phyloP scores from a whole-genome alignment of 2,888 invertebrate genomes.

The Saturnia pavonia region DNA sequence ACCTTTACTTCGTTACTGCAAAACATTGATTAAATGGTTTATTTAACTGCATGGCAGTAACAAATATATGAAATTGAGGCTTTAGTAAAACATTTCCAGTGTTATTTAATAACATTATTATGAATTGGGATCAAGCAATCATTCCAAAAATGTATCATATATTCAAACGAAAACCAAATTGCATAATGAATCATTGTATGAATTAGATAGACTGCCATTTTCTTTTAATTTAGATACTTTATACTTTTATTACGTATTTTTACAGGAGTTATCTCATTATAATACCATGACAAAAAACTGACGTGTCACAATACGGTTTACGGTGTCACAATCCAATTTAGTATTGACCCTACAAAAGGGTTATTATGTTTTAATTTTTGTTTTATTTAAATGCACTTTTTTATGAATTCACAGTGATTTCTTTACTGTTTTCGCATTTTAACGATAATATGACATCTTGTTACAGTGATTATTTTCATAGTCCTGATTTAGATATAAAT shows the following conservation, averaged over 20 bases:
- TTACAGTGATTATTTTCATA: slow-evolving; percentile 51
- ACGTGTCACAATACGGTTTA: neutral
- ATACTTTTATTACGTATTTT: neutral
- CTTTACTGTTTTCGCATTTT: slow-evolving; percentile 41
- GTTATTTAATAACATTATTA: slow-evolving; percentile 3
- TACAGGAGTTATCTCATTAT: neutral
- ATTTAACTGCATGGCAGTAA: neutral
- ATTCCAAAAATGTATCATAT: slow-evolving; percentile 15
- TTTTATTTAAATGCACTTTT: slow-evolving; percentile 13
- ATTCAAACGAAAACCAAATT: neutral
- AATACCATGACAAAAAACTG: slow-evolving; percentile 7
- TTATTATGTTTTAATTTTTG: neutral
- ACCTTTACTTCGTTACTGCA: neutral
- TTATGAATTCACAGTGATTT: slow-evolving; percentile 30
- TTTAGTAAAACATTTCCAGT: slow-evolving; percentile 8
- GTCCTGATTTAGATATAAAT: slow-evolving; percentile 67
- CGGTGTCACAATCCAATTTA: neutral
- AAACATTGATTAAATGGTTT: neutral
- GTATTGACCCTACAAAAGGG: neutral
- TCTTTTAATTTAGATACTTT: neutral
- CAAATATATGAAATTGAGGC: neutral
- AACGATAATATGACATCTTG: slow-evolving; percentile 59
- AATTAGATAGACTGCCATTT: neutral
- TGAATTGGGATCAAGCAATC: slow-evolving; percentile 18
- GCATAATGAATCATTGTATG: neutral